Percentiles rank a stretch among this genome's conserved stretches.
Conservation (phyloP, 2,888 invertebrate species). For the Phymatocera aterrima region DNA sequence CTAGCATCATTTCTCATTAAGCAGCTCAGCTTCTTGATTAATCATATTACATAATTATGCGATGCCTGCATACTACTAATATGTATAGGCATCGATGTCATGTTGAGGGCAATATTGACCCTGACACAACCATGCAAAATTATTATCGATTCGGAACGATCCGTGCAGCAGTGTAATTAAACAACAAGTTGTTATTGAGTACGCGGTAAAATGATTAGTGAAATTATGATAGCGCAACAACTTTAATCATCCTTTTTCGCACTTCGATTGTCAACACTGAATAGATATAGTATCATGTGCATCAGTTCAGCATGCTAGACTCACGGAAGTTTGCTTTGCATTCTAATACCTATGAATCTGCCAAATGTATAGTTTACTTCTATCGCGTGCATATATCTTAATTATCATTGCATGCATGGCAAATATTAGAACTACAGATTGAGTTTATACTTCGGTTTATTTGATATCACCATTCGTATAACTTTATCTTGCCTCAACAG, state of each 20-base stretch:
- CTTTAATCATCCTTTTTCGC: no score
- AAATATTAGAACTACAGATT: background rate
- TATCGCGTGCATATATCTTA: no score
- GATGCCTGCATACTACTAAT: conserved; percentile 23
- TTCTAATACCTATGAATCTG: no score
- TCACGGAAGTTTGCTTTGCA: no score
- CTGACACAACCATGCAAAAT: conserved; percentile 20
- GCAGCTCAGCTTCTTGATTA: background rate
- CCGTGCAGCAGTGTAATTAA: no score
- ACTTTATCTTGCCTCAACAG: conserved; percentile 55
- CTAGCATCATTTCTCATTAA: background rate
- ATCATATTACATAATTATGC: background rate
- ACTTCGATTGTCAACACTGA: no score
- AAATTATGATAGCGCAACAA: background rate
- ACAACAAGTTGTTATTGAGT: background rate
- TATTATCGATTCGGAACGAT: background rate
- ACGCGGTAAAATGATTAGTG: background rate
- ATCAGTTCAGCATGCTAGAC: no score
- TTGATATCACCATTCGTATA: background rate
- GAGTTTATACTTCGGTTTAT: background rate
- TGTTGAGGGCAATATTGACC: background rate
- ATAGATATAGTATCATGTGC: no score
- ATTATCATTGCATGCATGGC: no score
- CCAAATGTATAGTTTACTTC: no score
- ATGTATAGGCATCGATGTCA: conserved; percentile 4